Base-by-base conservation (phyloP, 2,113 vertebrate species). In the Eurystomus gularis region DNA sequence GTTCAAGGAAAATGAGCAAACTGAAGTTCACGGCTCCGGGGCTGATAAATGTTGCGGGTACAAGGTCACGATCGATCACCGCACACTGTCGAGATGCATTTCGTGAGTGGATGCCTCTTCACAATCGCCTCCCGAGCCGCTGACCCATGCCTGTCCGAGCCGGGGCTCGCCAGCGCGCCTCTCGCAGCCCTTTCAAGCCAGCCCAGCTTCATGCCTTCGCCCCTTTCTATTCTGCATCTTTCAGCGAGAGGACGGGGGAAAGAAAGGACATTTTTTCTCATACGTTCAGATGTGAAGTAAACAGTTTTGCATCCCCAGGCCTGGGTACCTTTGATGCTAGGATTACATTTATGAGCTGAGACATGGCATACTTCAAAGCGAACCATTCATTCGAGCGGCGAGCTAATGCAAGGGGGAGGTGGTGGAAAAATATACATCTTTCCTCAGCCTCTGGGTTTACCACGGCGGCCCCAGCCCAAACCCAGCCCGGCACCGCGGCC, bases 11-110 rank as follows among this genome's bases (percentile, higher is more conserved):
- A 97, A 88, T 5, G 89, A 97, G 75, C 86, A 92, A 96, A 95
- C 97, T 95, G 89, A 96, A 98, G 97, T 97, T 98, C 97, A 97
- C 21, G 94, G 97, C 95, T 95, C 94, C 90, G 62, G 75, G 96
- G 94, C 97, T 96, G 98, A 95, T 95, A 91, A 97, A 97, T 96
- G 95, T 97, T 91, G 93, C 85, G 85, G 82, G 97, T 95, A 88
- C 98, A 98, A 98, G 98, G 98, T 98, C 98, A 98, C 91, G 97
- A 98, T 97, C 97, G 98, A 98, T 98, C 97, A 94, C 95, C 90
- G 73, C 97, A 97, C 97, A 98, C 98, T 99, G 98, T 99, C 98
- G 98, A 96, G 98, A 98, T 98, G 97, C 94, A 99, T 98, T 98
- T 98, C 98, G 98, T 98, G 98, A 98, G 98, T 98, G 98, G 98